Base-by-base conservation (phyloP, 2,797 vertebrate genomes). In the Halcyon smyrnensis region DNA sequence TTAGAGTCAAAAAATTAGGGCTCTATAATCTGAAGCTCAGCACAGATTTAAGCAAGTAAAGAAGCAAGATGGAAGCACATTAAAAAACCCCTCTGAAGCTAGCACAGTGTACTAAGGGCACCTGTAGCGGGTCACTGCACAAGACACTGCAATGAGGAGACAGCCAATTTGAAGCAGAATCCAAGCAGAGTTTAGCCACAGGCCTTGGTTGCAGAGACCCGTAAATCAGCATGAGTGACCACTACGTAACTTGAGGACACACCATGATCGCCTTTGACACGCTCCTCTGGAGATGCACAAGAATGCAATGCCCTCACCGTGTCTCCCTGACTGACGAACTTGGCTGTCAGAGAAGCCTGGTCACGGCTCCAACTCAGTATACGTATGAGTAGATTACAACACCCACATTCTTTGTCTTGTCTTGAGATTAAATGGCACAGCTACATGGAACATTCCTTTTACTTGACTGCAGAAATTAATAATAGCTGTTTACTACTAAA, bases 61-160 rank as follows among this genome's bases (percentile, higher is more conserved):
- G 64, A 53, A 89, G 14, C 3, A 81, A 62, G 45, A 48, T 56
- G 45, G 34, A 65, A 76, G 23, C 15, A 80, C 19, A 18, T 41
- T 7, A 5, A 45, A 74, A 84, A 41, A 0, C 0, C 4, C 23
- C 34, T 21, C 24, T 67, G 3, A 50, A 67, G 20, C 23, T 46
- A 51, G 34, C 18, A 69, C 4, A 64, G 28, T 7, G 27, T 11
- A 54, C 12, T 17, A 78, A 51, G 9, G 62, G 8, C 53, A 89
- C 3, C 19, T 37, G 12, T 9, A 71, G 53, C 45, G 75, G 16
- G 21, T 75, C 81, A 68, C 45, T 64, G 65, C 45, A 74, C n/a
- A 59, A 68, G 64, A 74, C 41, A 60, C 23, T 41, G 7, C 8
- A 30, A 19, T 0, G 4, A 81, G 14, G 12, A 70, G 6, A 53